Evolutionary conservation across 2,797 vertebrate genomes (phyloP).

Genomic region (Diplodus sargus): DNA sequence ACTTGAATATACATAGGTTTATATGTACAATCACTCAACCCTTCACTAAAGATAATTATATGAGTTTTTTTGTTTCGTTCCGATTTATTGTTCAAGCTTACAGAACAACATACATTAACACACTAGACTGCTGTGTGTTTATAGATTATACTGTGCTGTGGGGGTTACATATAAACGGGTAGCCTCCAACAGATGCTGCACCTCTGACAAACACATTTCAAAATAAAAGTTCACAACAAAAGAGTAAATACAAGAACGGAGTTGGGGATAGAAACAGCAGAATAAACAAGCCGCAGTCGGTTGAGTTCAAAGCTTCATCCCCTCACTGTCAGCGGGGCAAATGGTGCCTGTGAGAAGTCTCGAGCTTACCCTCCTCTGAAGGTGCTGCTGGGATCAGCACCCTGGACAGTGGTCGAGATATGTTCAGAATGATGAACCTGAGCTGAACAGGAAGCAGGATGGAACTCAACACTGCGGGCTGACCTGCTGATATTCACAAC

Average conservation of each 20-base stretch:
- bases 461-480: background rate
- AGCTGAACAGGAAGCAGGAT: background rate
- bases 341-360: background rate
- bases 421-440: background rate
- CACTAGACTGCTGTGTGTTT: background rate
- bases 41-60: too few species aligned
- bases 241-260: background rate
- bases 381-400: background rate
- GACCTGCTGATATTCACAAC: background rate
- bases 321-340: background rate
- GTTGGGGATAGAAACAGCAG: background rate
- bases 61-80: background rate
- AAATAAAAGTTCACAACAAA: background rate
- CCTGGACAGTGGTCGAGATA: background rate
- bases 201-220: background rate
- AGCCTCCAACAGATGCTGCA: background rate
- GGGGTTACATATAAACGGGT: too few species aligned
- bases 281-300: background rate
- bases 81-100: too few species aligned
- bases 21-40: too few species aligned
- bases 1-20: background rate
- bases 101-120: background rate
- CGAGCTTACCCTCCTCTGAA: too few species aligned
- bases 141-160: too few species aligned
- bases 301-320: background rate